These are phyloP conservation scores for Cotesia vestalis DNA, from an alignment of 1,140 invertebrate genomes.

Conservation along the genomic window DNA sequence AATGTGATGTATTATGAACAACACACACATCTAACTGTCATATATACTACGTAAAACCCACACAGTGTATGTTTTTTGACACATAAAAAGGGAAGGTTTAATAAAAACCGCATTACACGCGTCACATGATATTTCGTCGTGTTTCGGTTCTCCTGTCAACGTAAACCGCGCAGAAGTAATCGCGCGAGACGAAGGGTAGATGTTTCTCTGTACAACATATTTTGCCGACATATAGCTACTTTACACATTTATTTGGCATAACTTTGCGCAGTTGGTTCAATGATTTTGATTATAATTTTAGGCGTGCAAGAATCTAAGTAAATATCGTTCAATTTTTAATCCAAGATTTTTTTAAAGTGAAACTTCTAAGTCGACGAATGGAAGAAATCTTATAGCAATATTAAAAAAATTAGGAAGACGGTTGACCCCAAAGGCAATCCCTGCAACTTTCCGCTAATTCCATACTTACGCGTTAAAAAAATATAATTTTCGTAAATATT, in stretches of 20 bases:
- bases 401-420: too few relatives aligned
- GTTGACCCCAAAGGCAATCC: too few relatives aligned
- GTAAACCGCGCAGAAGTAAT: conserved; percentile 33
- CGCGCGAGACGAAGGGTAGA: conserved; percentile 22
- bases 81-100: conserved; percentile 45
- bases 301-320: too few relatives aligned
- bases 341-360: too few relatives aligned
- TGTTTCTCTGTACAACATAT: conserved; percentile 5
- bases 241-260: background rate
- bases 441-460: too few relatives aligned
- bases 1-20: conserved; percentile 30
- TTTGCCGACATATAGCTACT: background rate
- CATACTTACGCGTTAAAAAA: too few relatives aligned
- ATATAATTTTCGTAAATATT: too few relatives aligned
- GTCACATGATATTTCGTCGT: conserved; percentile 55
- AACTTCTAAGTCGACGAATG: too few relatives aligned
- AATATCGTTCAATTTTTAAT: too few relatives aligned
- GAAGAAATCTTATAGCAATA: too few relatives aligned
- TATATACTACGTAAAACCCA: background rate
- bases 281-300: too few relatives aligned
- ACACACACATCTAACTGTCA: background rate
- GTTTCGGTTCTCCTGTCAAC: conserved; percentile 49
- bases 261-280: too few relatives aligned
- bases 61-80: conserved; percentile 23
- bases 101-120: conserved; percentile 61